Evolutionary conservation across 35 echinoderm and acorn worm species (phyloP), one percentile per base, ranked within the genome.

Genomic region (Ptychodera flava): DNA sequence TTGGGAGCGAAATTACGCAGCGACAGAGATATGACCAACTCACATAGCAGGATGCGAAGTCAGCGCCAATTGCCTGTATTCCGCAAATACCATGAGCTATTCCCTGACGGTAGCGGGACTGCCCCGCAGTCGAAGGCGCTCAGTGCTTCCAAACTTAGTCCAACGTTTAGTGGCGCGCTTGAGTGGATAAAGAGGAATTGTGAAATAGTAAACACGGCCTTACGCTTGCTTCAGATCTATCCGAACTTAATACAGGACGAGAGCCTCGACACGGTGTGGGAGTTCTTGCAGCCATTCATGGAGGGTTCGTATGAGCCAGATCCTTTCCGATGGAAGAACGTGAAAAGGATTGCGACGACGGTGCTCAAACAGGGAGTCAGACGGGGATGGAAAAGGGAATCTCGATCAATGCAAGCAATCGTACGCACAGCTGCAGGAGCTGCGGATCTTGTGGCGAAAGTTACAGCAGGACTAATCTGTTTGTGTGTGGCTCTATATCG

Each of bases 131-230:
- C 45, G 45, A 64, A 64, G 45, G 45, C 45, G 6, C 22, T 64
- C 45, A 64, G 45, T 64, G 45, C 45, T 64, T 64, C 45, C 45
- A 64, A 64, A 64, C 6, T 64, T 64, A 12, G 45, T 64, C 88
- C 91, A 28, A 92, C 91, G 35, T 88, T 88, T 28, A 88, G 64
- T 78, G 91, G 91, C n/a, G 91, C 91, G 15, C 31, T 80, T 15
- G 87, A 92, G 31, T 92, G 91, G 91, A 85, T 92, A 1, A 83
- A 92, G 16, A 64, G 91, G 29, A 86, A 92, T 29, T 37, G 84
- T 16, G 81, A 81, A 27, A 81, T 88, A 33, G 85, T 92, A 35
- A 81, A 83, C 22, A 88, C 88, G 35, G 83, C 88, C 34, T 85
- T 88, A 38, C 78, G 84, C n/a, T 34, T 92, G 0, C 31, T 92